Evolutionary conservation across 2,888 invertebrate species (phyloP).

Genomic region (Drosophila testacea): DNA sequence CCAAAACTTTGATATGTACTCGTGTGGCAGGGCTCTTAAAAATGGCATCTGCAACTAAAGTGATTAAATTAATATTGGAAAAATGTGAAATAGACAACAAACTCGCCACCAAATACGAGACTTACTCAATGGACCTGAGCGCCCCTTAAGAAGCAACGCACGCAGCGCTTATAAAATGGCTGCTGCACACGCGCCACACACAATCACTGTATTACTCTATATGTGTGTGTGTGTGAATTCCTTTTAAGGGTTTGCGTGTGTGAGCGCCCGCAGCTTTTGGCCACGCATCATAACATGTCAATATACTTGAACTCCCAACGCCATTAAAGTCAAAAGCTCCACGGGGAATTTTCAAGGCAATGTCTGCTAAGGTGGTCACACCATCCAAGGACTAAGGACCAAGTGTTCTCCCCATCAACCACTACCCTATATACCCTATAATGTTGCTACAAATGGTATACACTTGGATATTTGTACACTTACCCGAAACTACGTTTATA

Average conservation of each 20-base stretch:
- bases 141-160: slow-evolving; percentile 58
- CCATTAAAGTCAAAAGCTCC: slow-evolving; percentile 81
- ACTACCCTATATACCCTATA: slow-evolving; percentile 44
- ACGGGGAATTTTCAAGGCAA: slow-evolving; percentile 66
- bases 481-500: background rate
- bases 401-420: background rate
- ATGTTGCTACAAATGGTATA: background rate
- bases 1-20: slow-evolving; percentile 4
- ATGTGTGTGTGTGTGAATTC: slow-evolving; percentile 21
- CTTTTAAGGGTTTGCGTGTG: slow-evolving; percentile 24
- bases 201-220: slow-evolving; percentile 35
- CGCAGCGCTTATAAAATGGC: slow-evolving; percentile 59
- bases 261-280: slow-evolving; percentile 56
- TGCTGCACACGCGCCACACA: slow-evolving; percentile 39
- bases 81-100: slow-evolving; percentile 23
- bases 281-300: slow-evolving; percentile 82
- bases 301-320: slow-evolving; percentile 68
- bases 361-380: slow-evolving; percentile 42
- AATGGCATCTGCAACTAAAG: slow-evolving; percentile 59
- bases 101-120: slow-evolving; percentile 15
- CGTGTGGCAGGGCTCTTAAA: slow-evolving; percentile 33
- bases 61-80: slow-evolving; percentile 72
- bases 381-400: slow-evolving; percentile 7
- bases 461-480: too few species aligned
- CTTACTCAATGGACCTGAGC: slow-evolving; percentile 32